These are phyloP conservation scores for Timandra comae DNA, from an alignment of 2,888 invertebrate genomes.

Conservation along the genomic window DNA sequence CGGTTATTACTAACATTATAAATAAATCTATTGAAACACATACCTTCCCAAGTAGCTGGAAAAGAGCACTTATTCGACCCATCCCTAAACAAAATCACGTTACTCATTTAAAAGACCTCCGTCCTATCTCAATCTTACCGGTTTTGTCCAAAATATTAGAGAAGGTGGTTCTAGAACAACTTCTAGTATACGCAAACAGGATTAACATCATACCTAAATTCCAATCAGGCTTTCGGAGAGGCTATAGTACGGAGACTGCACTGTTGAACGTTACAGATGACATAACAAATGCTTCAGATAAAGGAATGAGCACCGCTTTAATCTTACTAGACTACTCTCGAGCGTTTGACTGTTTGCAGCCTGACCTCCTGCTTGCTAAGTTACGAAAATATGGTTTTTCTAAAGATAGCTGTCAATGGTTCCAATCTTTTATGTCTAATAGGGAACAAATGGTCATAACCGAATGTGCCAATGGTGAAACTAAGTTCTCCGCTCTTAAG, in stretches of 20 bases:
- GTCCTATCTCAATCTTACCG: constrained; percentile 15
- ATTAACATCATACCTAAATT: constrained; percentile 9
- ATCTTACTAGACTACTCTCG: too few relatives aligned
- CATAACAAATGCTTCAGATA: too few relatives aligned
- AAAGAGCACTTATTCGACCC: constrained; percentile 2
- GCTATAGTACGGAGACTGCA: constrained; percentile 11
- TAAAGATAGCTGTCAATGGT: too few relatives aligned
- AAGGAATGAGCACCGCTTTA: too few relatives aligned
- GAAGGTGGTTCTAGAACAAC: neutral
- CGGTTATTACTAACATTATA: neutral
- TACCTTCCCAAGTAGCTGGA: constrained; percentile 3
- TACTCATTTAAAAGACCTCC: constrained; percentile 2
- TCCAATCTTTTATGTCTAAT: too few relatives aligned
- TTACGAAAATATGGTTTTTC: too few relatives aligned
- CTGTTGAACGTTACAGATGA: too few relatives aligned
- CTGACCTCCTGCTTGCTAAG: too few relatives aligned
- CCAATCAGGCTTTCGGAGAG: constrained; percentile 15
- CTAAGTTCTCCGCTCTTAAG: too few relatives aligned
- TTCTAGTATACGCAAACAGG: constrained; percentile 4
- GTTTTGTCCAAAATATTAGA: constrained; percentile 7
- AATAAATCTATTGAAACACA: neutral
- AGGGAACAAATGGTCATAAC: too few relatives aligned
- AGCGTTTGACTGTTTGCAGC: too few relatives aligned
- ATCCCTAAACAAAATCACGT: constrained; percentile 5
- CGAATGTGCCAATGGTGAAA: too few relatives aligned